Conservation (phyloP, 1,140 invertebrate genomes). For the Telenomus remus region DNA sequence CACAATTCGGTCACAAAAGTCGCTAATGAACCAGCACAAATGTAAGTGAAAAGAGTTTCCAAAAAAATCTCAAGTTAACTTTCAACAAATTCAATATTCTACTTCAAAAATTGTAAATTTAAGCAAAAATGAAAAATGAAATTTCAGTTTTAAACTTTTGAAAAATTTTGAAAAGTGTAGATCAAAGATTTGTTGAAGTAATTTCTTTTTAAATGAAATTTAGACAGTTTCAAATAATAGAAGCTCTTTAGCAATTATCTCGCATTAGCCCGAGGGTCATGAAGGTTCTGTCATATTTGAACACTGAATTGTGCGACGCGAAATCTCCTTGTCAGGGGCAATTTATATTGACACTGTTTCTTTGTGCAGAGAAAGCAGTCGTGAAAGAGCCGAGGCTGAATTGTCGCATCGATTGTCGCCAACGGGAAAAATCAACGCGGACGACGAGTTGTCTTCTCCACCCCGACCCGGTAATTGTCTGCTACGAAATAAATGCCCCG, state of each 20-base stretch:
- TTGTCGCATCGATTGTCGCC: constrained; percentile 39
- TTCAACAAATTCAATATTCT: too few relatives aligned
- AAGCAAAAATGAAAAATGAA: too few relatives aligned
- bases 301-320: constrained; percentile 9
- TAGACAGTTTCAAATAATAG: too few relatives aligned
- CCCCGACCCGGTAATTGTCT: constrained; percentile 68
- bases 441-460: constrained; percentile 61
- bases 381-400: constrained; percentile 54
- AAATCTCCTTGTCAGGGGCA: constrained; percentile 16
- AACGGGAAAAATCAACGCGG: constrained; percentile 48
- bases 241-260: too few relatives aligned
- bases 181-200: too few relatives aligned
- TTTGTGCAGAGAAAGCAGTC: constrained; percentile 57
- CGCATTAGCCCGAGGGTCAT: too few relatives aligned
- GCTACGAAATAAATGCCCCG: constrained; percentile 19
- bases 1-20: not conserved
- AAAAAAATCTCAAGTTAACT: too few relatives aligned
- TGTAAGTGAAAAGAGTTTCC: too few relatives aligned
- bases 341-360: constrained; percentile 56
- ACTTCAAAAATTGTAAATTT: too few relatives aligned
- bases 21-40: constrained; percentile 36
- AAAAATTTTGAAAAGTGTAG: too few relatives aligned
- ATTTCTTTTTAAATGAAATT: too few relatives aligned
- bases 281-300: constrained; percentile 9
- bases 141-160: too few relatives aligned